Conservation (phyloP, 1,140 invertebrate species). For the Cotesia chilonis region DNA sequence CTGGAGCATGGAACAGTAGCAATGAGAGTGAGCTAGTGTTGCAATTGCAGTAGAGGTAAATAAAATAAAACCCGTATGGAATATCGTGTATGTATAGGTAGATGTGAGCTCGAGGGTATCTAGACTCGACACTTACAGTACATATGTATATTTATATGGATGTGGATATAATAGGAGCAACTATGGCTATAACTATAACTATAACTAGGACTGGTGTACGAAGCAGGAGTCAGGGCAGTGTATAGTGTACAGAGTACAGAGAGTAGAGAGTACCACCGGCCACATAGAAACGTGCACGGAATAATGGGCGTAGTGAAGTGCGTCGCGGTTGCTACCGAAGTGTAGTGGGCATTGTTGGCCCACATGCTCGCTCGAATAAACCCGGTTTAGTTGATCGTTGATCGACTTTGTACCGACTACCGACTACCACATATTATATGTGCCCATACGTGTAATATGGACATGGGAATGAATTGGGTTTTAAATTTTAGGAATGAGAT, state of each 20-base stretch:
- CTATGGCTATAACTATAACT: too few relatives aligned
- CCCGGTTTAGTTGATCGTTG: conserved; percentile 37
- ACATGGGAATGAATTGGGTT: too few relatives aligned
- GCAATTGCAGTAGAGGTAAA: conserved; percentile 8
- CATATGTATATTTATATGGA: too few relatives aligned
- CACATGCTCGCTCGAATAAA: conserved; percentile 60
- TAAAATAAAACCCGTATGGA: too few relatives aligned
- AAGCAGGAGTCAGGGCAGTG: background rate
- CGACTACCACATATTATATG: background rate
- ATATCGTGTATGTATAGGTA: too few relatives aligned
- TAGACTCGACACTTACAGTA: too few relatives aligned
- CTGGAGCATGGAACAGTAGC: too few relatives aligned
- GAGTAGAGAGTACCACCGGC: conserved; percentile 34
- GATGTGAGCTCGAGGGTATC: conserved; percentile 10
- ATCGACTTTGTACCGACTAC: conserved; percentile 51
- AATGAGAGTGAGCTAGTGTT: background rate
- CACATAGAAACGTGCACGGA: conserved; percentile 50
- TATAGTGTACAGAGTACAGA: background rate
- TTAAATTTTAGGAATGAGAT: too few relatives aligned
- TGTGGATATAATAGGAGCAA: too few relatives aligned
- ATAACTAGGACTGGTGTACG: conserved; percentile 11
- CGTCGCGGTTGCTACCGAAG: conserved; percentile 54
- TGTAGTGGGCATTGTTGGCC: conserved; percentile 62
- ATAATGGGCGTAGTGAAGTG: conserved; percentile 58
- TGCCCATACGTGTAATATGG: too few relatives aligned